Conservation (phyloP, 2,888 invertebrate species). For the Gymnocheta viridis region DNA sequence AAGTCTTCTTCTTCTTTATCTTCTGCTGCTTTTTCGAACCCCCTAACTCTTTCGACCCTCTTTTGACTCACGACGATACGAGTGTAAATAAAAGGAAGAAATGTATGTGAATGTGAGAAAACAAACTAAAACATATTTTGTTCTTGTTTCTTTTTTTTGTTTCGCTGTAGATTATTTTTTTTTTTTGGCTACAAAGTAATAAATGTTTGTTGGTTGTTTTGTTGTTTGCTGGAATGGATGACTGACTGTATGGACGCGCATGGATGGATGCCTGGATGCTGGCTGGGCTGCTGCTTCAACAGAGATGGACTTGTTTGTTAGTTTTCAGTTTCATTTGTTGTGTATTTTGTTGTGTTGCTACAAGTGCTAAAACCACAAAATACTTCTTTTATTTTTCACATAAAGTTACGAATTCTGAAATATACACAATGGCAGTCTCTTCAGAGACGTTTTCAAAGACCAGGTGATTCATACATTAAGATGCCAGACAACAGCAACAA, state of each 20-base stretch:
- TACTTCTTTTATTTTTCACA: slow-evolving; percentile 22
- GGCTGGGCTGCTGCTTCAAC: background rate
- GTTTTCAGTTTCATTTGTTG: slow-evolving; percentile 10
- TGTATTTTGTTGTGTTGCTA: slow-evolving; percentile 52
- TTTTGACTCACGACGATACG: background rate
- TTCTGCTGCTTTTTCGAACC: background rate
- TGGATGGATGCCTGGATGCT: slow-evolving; percentile 29
- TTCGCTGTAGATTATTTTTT: background rate
- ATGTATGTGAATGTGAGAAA: background rate
- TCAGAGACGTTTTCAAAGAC: slow-evolving; percentile 33
- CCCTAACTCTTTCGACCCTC: background rate
- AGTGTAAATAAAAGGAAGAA: background rate
- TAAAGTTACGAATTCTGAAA: slow-evolving; percentile 22
- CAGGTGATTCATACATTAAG: slow-evolving; percentile 57
- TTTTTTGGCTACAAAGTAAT: slow-evolving; percentile 57
- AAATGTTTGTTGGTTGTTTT: slow-evolving; percentile 38
- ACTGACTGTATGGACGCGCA: background rate
- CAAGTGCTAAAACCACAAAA: slow-evolving; percentile 64
- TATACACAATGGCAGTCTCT: background rate
- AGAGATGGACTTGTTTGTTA: slow-evolving; percentile 25
- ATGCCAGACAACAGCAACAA: slow-evolving; percentile 19
- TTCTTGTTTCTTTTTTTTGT: background rate
- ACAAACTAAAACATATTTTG: slow-evolving; percentile 33
- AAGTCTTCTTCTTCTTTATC: background rate
- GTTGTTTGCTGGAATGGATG: slow-evolving; percentile 30